phyloP scores from a whole-genome alignment of 2,797 vertebrate genomes.

The Microchirus variegatus region DNA sequence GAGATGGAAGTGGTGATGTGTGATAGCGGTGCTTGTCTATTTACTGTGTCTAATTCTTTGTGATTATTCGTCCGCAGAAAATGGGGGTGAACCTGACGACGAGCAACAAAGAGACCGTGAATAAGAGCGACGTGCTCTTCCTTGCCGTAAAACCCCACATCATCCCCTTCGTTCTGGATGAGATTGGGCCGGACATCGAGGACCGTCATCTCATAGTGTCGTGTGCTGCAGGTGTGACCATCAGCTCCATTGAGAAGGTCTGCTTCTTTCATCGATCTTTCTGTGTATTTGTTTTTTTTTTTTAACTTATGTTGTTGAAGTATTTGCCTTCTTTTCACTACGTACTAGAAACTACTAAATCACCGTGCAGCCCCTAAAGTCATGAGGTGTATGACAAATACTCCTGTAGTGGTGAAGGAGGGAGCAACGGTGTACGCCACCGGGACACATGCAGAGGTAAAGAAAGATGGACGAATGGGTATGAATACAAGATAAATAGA shows the following conservation, averaged over 20 bases:
- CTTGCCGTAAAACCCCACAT: constrained; percentile 95
- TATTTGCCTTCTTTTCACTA: not conserved
- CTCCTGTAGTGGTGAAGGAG: constrained; percentile 93
- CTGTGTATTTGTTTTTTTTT: not conserved
- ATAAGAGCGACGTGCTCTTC: constrained; percentile 91
- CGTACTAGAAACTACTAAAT: constrained; percentile 85
- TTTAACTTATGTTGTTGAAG: not conserved
- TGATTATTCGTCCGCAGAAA: constrained; percentile 74
- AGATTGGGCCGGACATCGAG: constrained; percentile 91
- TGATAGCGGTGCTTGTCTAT: no score
- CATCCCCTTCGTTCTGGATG: constrained; percentile 95
- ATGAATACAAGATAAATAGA: constrained; percentile 51
- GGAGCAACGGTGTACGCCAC: constrained; percentile 95
- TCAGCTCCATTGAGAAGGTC: constrained; percentile 95
- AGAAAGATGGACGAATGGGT: constrained; percentile 78
- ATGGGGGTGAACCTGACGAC: constrained; percentile 91
- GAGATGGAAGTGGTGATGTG: no score
- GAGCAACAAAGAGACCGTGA: constrained; percentile 93
- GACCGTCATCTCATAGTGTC: constrained; percentile 93
- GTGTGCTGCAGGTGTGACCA: constrained; percentile 93
- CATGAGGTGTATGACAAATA: constrained; percentile 97
- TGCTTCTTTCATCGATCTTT: not conserved
- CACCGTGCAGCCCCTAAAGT: constrained; percentile 89
- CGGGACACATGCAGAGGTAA: constrained; percentile 89
- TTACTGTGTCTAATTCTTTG: not conserved